These are phyloP conservation scores for Phodopus roborovskii DNA, from an alignment of 2,113 vertebrate species.

Conservation along the genomic window DNA sequence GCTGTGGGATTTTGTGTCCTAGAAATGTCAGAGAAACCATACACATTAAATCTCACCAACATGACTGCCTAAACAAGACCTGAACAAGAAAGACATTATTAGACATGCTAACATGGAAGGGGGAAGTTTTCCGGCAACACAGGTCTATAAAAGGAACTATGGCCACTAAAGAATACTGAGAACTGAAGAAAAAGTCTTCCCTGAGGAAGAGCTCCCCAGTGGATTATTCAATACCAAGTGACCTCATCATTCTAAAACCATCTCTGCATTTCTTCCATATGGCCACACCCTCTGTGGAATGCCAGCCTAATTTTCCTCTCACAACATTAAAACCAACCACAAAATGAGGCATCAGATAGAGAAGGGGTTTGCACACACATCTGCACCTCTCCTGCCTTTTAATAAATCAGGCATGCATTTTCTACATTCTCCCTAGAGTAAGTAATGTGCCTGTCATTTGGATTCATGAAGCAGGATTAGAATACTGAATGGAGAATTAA, in stretches of 20 bases:
- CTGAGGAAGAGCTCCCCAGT: not conserved
- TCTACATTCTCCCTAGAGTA: not conserved
- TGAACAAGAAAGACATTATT: not conserved
- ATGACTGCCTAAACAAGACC: not conserved
- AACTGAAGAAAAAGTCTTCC: not conserved
- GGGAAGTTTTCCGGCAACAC: not conserved
- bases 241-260: not conserved
- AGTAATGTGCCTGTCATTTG: not conserved
- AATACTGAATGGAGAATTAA: not conserved
- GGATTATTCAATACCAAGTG: not conserved
- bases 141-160: too few relatives aligned
- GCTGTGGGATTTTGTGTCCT: not conserved
- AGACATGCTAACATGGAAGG: not conserved
- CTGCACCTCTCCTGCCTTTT: not conserved
- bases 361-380: not conserved
- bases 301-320: fast-evolving
- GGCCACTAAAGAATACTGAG: not conserved
- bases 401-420: not conserved
- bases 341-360: too few relatives aligned
- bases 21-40: not conserved
- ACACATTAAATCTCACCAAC: not conserved
- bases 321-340: not conserved
- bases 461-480: not conserved
- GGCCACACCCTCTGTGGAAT: fast-evolving
- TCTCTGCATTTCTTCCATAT: fast-evolving